Percentiles rank a stretch among this genome's conserved stretches.
These are phyloP conservation scores for Phania funesta DNA, from an alignment of 2,888 invertebrate genomes.

Conservation along the genomic window DNA sequence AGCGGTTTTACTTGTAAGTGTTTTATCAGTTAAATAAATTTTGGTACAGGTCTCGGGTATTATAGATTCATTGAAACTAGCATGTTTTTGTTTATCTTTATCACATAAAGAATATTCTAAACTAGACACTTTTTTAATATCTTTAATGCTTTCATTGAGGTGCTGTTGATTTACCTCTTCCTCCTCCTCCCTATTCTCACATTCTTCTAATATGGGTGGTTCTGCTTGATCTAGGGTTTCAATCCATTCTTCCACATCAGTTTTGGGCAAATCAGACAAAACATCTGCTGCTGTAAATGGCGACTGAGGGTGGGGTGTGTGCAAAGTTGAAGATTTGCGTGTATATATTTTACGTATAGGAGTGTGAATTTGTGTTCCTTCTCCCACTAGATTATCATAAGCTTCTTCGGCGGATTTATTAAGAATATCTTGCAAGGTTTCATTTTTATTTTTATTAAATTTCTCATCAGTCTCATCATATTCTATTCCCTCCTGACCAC, in stretches of 20 bases:
- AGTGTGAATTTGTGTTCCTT: slow-evolving; percentile 64
- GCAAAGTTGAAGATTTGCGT: slow-evolving; percentile 48
- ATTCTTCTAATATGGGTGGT: slow-evolving; percentile 49
- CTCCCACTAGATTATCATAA: slow-evolving; percentile 72
- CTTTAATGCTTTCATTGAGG: slow-evolving; percentile 39
- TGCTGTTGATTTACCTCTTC: slow-evolving; percentile 11
- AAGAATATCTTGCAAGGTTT: slow-evolving; percentile 8
- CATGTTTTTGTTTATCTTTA: neutral
- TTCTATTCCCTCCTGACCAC: slow-evolving; percentile 16
- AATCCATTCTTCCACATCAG: slow-evolving; percentile 73
- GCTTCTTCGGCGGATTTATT: slow-evolving; percentile 70
- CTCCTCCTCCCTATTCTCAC: slow-evolving; percentile 23
- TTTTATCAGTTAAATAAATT: slow-evolving; percentile 35
- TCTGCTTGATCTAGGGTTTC: slow-evolving; percentile 64
- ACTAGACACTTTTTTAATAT: slow-evolving; percentile 61
- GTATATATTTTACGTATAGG: slow-evolving; percentile 66
- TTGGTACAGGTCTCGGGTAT: slow-evolving; percentile 71
- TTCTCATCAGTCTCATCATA: neutral
- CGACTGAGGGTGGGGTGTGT: slow-evolving; percentile 40
- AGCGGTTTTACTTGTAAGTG: neutral
- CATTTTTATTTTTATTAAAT: neutral
- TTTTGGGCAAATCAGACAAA: slow-evolving; percentile 70
- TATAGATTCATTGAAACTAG: slow-evolving; percentile 49
- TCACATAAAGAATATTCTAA: slow-evolving; percentile 37
- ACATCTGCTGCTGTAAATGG: slow-evolving; percentile 66